Conservation (phyloP, 1,140 invertebrate species). For the Bombus impatiens region DNA sequence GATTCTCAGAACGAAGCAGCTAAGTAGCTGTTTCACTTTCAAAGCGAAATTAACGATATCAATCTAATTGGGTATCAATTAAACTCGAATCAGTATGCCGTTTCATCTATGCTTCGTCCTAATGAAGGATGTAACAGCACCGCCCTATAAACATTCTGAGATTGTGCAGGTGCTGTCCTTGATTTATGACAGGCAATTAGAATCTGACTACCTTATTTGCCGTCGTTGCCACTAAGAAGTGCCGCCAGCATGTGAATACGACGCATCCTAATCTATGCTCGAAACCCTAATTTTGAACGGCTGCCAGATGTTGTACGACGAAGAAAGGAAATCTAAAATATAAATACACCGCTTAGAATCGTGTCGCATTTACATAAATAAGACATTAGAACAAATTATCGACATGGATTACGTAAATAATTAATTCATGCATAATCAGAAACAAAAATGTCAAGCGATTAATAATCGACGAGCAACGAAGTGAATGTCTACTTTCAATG, state of each 20-base stretch:
- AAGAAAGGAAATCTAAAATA: slow-evolving; percentile 13
- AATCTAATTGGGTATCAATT: slow-evolving; percentile 65
- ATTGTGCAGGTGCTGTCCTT: slow-evolving; percentile 81
- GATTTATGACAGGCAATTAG: slow-evolving; percentile 82
- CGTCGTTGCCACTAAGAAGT: slow-evolving; percentile 69
- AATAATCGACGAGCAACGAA: neutral
- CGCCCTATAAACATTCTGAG: slow-evolving; percentile 80
- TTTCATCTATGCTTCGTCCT: slow-evolving; percentile 63
- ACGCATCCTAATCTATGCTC: slow-evolving; percentile 79
- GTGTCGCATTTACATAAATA: neutral
- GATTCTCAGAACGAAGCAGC: neutral
- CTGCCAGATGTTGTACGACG: slow-evolving; percentile 57
- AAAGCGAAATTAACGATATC: slow-evolving; percentile 55
- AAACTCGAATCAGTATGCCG: slow-evolving; percentile 78
- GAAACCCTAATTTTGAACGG: slow-evolving; percentile 60
- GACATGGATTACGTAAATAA: neutral
- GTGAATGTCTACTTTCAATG: slow-evolving; percentile 12
- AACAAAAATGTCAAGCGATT: neutral
- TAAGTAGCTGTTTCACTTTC: neutral
- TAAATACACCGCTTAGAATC: neutral
- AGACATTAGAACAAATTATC: neutral
- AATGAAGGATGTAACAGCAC: slow-evolving; percentile 75
- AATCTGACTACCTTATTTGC: slow-evolving; percentile 81
- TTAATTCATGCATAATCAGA: neutral
- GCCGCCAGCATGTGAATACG: slow-evolving; percentile 78